phyloP scores from a whole-genome alignment of 2,113 vertebrate genomes.

The Lonchura striata region DNA sequence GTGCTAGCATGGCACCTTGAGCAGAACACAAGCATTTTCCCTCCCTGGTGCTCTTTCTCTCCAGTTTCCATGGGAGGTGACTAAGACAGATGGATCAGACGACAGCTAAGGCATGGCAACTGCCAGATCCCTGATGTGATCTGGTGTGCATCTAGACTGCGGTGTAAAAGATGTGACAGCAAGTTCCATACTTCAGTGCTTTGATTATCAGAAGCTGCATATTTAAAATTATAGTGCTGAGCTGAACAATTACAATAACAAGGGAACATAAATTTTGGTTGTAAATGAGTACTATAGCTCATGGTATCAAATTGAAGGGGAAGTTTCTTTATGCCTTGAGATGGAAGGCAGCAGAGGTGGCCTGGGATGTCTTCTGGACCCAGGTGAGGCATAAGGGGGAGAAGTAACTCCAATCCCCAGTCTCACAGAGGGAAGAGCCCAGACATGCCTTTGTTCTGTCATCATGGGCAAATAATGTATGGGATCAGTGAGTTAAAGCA shows the following conservation, averaged over 20 bases:
- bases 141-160: neutral
- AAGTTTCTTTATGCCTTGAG: neutral
- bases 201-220: slow-evolving; percentile 8
- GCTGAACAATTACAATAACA: neutral
- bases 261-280: neutral
- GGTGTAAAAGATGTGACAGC: neutral
- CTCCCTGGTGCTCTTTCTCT: neutral
- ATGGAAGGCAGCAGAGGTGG: neutral
- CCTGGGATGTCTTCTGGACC: neutral
- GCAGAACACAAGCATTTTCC: neutral
- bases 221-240: neutral
- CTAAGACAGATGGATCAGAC: neutral
- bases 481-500: neutral
- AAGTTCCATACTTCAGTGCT: neutral
- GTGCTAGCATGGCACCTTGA: neutral
- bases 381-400: neutral
- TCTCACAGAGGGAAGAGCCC: neutral
- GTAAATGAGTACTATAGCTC: neutral
- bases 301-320: neutral
- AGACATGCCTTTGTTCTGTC: neutral
- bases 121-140: neutral
- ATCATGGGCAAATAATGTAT: neutral
- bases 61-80: neutral
- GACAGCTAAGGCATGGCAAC: neutral
- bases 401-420: rapidly evolving